phyloP scores from a whole-genome alignment of 2,888 invertebrate genomes.

The Tinea pellionella region DNA sequence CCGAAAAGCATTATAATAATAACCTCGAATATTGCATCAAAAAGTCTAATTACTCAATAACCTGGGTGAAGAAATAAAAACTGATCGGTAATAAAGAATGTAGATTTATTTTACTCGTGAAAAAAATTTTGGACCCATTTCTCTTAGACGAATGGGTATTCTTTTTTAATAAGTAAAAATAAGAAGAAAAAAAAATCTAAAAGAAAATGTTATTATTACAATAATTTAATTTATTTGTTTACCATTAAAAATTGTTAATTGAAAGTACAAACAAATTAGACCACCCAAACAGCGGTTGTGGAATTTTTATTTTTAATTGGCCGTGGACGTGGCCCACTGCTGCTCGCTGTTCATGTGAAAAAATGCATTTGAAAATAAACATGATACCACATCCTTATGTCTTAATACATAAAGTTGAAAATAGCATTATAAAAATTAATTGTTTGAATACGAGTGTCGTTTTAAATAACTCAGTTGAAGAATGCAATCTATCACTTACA shows the following conservation, averaged over 20 bases:
- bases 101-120: too few relatives aligned
- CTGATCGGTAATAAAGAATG: too few relatives aligned
- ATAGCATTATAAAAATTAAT: background rate
- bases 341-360: background rate
- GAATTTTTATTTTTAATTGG: background rate
- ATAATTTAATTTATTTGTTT: too few relatives aligned
- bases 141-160: too few relatives aligned
- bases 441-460: background rate
- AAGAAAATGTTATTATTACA: too few relatives aligned
- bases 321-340: background rate
- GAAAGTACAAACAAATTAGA: background rate
- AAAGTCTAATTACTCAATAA: too few relatives aligned
- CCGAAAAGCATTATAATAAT: too few relatives aligned
- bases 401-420: background rate
- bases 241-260: background rate
- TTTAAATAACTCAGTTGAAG: background rate
- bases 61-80: too few relatives aligned
- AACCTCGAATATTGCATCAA: too few relatives aligned
- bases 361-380: background rate
- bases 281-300: background rate
- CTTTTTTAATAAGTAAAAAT: too few relatives aligned
- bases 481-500: slow-evolving; percentile 3
- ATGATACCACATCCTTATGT: background rate
- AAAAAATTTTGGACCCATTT: too few relatives aligned
- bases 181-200: too few relatives aligned